phyloP scores from a whole-genome alignment of 2,888 invertebrate genomes.

The Eristalis intricaria region DNA sequence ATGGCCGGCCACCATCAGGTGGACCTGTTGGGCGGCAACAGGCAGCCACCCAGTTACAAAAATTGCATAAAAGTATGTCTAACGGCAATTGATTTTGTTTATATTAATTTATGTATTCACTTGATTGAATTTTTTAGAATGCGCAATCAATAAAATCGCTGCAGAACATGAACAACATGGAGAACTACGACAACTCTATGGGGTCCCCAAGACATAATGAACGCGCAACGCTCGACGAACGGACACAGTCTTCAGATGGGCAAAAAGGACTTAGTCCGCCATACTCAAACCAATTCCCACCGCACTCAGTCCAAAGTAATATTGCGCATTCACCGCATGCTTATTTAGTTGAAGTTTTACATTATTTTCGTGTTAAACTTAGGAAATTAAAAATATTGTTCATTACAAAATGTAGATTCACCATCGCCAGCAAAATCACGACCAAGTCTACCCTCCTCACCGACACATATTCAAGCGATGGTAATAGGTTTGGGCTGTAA shows the following conservation, averaged over 20 bases:
- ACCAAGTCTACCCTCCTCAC: slow-evolving; percentile 95
- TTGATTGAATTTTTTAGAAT: slow-evolving; percentile 80
- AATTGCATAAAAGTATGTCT: slow-evolving; percentile 90
- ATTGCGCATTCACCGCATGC: slow-evolving; percentile 87
- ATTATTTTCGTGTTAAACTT: neutral
- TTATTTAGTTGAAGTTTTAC: slow-evolving; percentile 85
- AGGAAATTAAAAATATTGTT: neutral
- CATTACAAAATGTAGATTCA: slow-evolving; percentile 82
- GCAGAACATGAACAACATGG: slow-evolving; percentile 83
- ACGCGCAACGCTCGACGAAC: slow-evolving; percentile 76
- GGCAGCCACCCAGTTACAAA: slow-evolving; percentile 94
- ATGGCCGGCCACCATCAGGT: slow-evolving; percentile 87
- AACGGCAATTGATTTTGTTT: slow-evolving; percentile 1
- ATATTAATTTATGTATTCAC: neutral
- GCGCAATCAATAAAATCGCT: slow-evolving; percentile 86
- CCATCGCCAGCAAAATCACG: slow-evolving; percentile 94
- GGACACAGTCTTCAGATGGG: slow-evolving; percentile 78
- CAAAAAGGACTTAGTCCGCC: slow-evolving; percentile 88
- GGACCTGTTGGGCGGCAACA: slow-evolving; percentile 83
- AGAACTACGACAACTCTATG: slow-evolving; percentile 84
- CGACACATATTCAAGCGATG: slow-evolving; percentile 97
- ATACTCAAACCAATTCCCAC: slow-evolving; percentile 92
- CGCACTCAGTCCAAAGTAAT: slow-evolving; percentile 91
- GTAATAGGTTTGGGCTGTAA: too few species aligned
- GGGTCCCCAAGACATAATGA: slow-evolving; percentile 81